Base-by-base conservation (phyloP, 2,888 invertebrate genomes). In the Rhaphigaster nebulosa region DNA sequence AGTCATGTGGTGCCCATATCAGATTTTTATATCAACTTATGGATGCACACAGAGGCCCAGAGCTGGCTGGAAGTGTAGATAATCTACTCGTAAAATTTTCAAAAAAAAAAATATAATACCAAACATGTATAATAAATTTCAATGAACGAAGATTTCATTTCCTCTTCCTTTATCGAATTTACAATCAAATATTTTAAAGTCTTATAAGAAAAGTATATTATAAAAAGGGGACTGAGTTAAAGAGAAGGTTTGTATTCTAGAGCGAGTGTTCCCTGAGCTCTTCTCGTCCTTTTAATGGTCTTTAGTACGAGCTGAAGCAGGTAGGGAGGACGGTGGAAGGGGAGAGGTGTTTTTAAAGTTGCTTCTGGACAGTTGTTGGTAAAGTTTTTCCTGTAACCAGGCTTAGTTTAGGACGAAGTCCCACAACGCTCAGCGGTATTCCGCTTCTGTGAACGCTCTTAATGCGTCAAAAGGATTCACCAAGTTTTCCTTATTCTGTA, bases 291-390 rank as follows among this genome's bases (percentile, higher is more conserved):
- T 80, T 80, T 80, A 80, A 38, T 80, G 80, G 80, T 80, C 80
- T 80, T 80, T 80, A 80, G 80, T 80, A 26, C 26, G 38, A 80
- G 41, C 80, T 41, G 18, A 41, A 41, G 12, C 80, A 41, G 41
- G 80, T 80, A 80, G 80, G n/a, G 26, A n/a, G n/a, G 26, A n/a
- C 0, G 2, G 2, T 2, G n/a, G n/a, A 6, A 4, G 12, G 10
- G 76, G 26, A 29, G 76, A 15, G 38, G 6, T 41, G 80, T 80
- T 80, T 80, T 41, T 41, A 80, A 80, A 41, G 2, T 80, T 26
- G 80, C 41, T 80, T 13, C 41, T 15, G 80, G 80, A 80, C 80
- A 80, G 80, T 80, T 80, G 80, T 80, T 80, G 80, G 18, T 20
- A 80, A 80, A 80, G 41, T 80, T 80, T 80, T 80, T 80, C 80